Conservation (phyloP, 2,113 vertebrate species). For the Hydropotes inermis region DNA sequence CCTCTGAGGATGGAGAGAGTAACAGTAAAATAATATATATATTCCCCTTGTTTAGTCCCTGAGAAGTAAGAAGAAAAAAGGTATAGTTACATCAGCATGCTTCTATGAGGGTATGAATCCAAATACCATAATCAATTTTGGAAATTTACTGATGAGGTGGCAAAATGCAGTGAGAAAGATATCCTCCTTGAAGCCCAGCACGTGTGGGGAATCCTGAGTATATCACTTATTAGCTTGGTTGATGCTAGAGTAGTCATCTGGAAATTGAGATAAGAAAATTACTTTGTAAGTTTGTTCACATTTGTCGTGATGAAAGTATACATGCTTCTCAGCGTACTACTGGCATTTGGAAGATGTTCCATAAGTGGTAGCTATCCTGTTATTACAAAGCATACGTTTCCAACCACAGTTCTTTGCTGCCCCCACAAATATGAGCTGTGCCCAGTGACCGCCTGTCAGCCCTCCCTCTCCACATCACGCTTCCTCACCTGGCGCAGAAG, state of each 20-base stretch:
- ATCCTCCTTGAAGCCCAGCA: background rate
- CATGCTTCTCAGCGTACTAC: background rate
- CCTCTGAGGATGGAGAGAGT: background rate
- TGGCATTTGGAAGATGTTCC: background rate
- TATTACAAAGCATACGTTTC: background rate
- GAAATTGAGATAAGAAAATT: background rate
- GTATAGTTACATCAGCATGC: background rate
- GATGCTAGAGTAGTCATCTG: background rate
- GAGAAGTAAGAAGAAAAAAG: background rate
- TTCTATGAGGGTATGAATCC: background rate
- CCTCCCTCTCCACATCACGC: rapidly evolving
- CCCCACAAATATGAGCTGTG: background rate
- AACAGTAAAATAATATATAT: background rate
- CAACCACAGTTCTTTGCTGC: background rate
- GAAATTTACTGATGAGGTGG: background rate
- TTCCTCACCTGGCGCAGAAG: too few species aligned
- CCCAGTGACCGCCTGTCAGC: background rate
- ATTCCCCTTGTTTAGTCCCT: background rate
- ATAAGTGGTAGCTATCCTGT: background rate
- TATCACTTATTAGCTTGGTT: background rate
- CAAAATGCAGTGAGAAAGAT: too few species aligned
- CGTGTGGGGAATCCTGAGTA: background rate
- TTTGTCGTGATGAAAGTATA: background rate
- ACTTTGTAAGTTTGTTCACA: background rate
- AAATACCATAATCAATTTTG: background rate